These are phyloP conservation scores for Rhynchonycteris naso DNA, from an alignment of 2,797 vertebrate genomes.

Conservation along the genomic window DNA sequence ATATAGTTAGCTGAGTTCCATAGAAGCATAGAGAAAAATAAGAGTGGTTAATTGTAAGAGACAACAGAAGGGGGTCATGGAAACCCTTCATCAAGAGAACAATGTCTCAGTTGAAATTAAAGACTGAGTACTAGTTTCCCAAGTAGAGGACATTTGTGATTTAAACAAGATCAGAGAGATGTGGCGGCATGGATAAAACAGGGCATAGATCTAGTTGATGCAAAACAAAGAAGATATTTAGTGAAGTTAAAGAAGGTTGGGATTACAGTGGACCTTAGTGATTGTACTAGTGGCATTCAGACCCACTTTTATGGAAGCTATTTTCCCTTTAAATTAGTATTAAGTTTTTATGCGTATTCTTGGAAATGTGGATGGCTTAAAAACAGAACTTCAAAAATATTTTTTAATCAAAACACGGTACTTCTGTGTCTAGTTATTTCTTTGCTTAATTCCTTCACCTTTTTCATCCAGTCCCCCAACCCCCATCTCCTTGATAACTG, in stretches of 20 bases:
- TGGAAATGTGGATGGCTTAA: not conserved
- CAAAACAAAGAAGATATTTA: not conserved
- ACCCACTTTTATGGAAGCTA: not conserved
- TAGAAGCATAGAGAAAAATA: not conserved
- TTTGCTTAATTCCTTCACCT: no score
- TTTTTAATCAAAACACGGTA: constrained; percentile 46
- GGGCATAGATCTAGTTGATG: not conserved
- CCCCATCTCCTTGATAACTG: no score
- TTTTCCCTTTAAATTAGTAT: not conserved
- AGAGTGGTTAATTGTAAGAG: not conserved
- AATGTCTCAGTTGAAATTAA: not conserved
- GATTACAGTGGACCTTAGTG: not conserved
- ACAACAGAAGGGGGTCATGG: not conserved
- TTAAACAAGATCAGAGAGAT: not conserved
- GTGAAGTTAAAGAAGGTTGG: not conserved
- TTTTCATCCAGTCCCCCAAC: no score
- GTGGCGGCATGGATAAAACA: rapidly evolving
- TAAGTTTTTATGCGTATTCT: not conserved
- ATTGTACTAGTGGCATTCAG: not conserved
- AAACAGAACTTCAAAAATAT: not conserved
- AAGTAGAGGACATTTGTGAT: not conserved
- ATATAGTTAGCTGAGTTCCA: not conserved
- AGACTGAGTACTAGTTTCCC: not conserved
- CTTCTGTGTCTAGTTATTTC: not conserved
- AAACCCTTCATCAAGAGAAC: not conserved